Evolutionary conservation across 2,113 vertebrate species (phyloP).

Genomic region (Lontra canadensis): DNA sequence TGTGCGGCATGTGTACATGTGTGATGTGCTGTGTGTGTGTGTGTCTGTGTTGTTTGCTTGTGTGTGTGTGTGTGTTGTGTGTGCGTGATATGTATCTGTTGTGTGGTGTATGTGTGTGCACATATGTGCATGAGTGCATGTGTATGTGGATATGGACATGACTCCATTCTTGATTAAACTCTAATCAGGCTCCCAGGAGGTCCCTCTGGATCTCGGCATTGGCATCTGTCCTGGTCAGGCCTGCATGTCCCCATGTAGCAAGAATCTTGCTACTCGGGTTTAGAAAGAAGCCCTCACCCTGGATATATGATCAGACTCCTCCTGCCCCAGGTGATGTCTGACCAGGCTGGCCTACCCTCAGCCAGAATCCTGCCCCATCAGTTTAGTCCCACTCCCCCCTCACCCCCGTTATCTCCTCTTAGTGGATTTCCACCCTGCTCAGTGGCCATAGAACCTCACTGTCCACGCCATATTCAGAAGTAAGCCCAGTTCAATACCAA

Average conservation of each 20-base stretch:
- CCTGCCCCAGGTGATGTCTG: too few species aligned
- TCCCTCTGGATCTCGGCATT: not conserved
- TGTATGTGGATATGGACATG: not conserved
- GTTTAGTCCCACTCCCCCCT: not conserved
- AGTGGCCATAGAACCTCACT: not conserved
- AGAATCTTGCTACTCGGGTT: not conserved
- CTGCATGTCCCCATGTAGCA: not conserved
- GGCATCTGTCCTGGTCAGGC: not conserved
- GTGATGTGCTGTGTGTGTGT: too few species aligned
- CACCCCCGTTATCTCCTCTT: not conserved
- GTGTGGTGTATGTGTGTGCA: not conserved
- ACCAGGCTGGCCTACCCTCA: not conserved
- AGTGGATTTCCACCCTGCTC: not conserved
- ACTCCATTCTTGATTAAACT: not conserved
- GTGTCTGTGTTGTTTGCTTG: too few species aligned
- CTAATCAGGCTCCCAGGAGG: not conserved
- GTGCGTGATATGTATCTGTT: too few species aligned
- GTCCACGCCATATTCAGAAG: too few species aligned
- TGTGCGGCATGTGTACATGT: too few species aligned
- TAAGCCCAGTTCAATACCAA: not conserved
- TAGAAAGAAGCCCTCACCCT: not conserved
- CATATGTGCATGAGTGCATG: not conserved
- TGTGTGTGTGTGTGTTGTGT: too few species aligned
- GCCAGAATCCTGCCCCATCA: not conserved
- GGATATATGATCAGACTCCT: not conserved